Base-by-base conservation (phyloP, 2,888 invertebrate genomes). In the Fragum fragum region DNA sequence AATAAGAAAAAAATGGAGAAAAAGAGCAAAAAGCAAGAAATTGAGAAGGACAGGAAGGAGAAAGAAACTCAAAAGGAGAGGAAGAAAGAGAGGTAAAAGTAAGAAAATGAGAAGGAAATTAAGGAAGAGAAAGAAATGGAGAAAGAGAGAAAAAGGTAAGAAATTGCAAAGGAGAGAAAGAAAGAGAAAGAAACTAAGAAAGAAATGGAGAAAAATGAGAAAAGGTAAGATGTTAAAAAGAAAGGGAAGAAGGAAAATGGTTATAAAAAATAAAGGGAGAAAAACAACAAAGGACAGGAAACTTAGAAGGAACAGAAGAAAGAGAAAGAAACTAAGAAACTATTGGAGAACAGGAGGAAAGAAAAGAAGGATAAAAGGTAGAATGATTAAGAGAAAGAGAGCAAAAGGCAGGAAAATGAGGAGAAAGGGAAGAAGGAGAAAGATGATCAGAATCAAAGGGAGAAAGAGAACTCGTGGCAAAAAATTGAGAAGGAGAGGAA, bases 11-110 rank as follows among this genome's bases (percentile, higher is more conserved):
- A 52, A 23, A 21, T 18, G 21, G 32, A n/a, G 26, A 66, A 39
- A 18, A 39, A 39, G 29, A 55, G 72, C n/a, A 18, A 72, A n/a
- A 32, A 28, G 28, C 18, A 71, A 32, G 28, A 52, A 55, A 53
- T 28, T 36, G 11, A 39, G 32, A 36, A 3, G 9, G 9, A 57
- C 7, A 26, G 11, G 3, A 57, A 21, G 28, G 57, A n/a, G 3
- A 57, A 1, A 26, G 23, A 57, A 57, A 57, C 28, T 18, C 3
- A 5, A 5, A 57, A 26, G 14, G 39, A 39, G 6, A 39, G 39
- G 14, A 39, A 39, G 6, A 39, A 39, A 39, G 39, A 39, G 7
- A 39, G 6, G 6, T 39, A 6, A 9, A 39, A 6, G 7, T 9
- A 6, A 39, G 39, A 39, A 39, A 39, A 39, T 9, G 39, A 14